Evolutionary conservation across 2,888 invertebrate genomes (phyloP).

Genomic region (Tipula vernalis): DNA sequence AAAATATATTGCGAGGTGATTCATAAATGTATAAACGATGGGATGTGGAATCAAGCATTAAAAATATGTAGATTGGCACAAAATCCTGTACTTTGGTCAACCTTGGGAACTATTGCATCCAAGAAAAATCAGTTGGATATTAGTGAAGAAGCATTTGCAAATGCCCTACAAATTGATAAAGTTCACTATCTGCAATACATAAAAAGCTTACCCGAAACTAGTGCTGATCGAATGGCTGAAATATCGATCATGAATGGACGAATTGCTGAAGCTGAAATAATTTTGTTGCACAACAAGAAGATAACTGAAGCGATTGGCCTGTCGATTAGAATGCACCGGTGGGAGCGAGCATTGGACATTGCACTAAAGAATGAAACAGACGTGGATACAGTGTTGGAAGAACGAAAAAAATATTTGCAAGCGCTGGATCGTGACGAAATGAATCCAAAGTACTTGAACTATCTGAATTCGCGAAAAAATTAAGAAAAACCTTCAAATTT

Average conservation of each 20-base stretch:
- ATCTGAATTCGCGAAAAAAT: neutral
- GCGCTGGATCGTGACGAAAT: slow-evolving; percentile 29
- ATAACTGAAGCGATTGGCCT: slow-evolving; percentile 27
- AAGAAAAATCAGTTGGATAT: slow-evolving; percentile 74
- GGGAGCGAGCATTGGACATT: slow-evolving; percentile 31
- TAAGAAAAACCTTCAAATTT: neutral
- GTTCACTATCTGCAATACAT: slow-evolving; percentile 74
- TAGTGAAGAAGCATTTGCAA: slow-evolving; percentile 91
- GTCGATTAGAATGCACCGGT: slow-evolving; percentile 33
- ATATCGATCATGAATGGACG: slow-evolving; percentile 34
- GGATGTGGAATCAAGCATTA: slow-evolving; percentile 75
- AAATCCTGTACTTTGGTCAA: slow-evolving; percentile 77
- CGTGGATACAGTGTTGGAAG: slow-evolving; percentile 24
- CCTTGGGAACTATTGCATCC: slow-evolving; percentile 82
- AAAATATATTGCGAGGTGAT: slow-evolving; percentile 38
- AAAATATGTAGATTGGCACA: slow-evolving; percentile 49
- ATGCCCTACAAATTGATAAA: slow-evolving; percentile 76
- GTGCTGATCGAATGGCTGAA: slow-evolving; percentile 35
- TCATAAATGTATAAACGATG: slow-evolving; percentile 56
- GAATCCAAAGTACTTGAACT: slow-evolving; percentile 25
- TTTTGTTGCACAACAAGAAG: slow-evolving; percentile 32
- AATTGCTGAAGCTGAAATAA: slow-evolving; percentile 33
- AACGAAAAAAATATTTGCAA: slow-evolving; percentile 28
- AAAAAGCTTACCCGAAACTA: slow-evolving; percentile 35
- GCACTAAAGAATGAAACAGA: slow-evolving; percentile 28